A percentile compares a stretch with the other conserved stretches of the same genome.
Evolutionary conservation across 1,140 invertebrate species (phyloP).

Genomic region (Diploscapter pachys): DNA sequence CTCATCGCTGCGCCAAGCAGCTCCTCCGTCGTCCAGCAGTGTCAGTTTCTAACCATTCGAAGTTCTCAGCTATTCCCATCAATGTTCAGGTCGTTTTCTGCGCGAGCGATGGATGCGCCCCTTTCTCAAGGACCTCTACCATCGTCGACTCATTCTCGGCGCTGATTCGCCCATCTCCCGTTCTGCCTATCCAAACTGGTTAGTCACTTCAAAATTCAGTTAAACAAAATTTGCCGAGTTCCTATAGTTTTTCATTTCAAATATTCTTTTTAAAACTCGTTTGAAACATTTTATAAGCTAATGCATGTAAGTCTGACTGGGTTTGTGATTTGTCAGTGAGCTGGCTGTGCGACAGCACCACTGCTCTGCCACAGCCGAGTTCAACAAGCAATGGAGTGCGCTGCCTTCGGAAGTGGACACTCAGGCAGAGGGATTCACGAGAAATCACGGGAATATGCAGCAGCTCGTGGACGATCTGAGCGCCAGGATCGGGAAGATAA

Average conservation of each 20-base stretch:
- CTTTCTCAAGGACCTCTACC: conserved; percentile 36
- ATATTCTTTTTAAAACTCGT: conserved; percentile 9
- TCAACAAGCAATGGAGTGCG: conserved; percentile 25
- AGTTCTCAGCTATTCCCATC: too few relatives aligned
- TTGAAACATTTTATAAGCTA: not conserved
- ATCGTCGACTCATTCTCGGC: conserved; percentile 30
- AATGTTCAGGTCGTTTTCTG: conserved; percentile 24
- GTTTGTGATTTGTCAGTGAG: not conserved
- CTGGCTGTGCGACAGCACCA: conserved; percentile 23
- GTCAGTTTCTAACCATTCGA: too few relatives aligned
- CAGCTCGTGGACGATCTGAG: conserved; percentile 72
- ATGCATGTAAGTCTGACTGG: not conserved
- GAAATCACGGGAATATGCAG: conserved; percentile 77
- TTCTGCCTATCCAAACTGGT: conserved; percentile 34
- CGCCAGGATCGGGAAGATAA: conserved; percentile 68
- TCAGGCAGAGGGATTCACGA: conserved; percentile 63
- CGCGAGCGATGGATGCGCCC: conserved; percentile 25
- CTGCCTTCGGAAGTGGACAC: conserved; percentile 41
- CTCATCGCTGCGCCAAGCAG: too few relatives aligned
- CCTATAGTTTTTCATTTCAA: too few relatives aligned
- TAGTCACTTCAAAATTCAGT: conserved; percentile 2
- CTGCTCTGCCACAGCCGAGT: conserved; percentile 10
- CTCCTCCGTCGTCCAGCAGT: too few relatives aligned
- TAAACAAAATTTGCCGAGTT: too few relatives aligned
- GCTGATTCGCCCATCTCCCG: conserved; percentile 27